Percentiles rank a stretch among this genome's conserved stretches.
Evolutionary conservation across 2,113 vertebrate genomes (phyloP).

Genomic region (Callocephalon fimbriatum): DNA sequence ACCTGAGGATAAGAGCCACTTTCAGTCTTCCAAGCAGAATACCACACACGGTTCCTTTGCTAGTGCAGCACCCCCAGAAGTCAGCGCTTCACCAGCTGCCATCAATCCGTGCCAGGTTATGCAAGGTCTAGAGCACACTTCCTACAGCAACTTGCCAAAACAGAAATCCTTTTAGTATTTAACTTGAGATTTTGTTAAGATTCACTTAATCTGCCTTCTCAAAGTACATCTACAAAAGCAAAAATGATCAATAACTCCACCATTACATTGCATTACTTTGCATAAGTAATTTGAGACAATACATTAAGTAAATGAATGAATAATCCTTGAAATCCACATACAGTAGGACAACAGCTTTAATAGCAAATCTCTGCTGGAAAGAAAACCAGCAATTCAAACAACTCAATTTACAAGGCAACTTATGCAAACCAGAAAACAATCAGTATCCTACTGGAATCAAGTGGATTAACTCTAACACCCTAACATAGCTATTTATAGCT

Average conservation of each 20-base stretch:
- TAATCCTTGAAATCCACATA: slow-evolving; percentile 33
- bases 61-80: neutral
- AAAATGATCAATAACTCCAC: slow-evolving; percentile 38
- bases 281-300: slow-evolving; percentile 29
- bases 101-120: neutral
- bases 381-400: neutral
- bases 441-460: neutral
- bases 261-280: slow-evolving; percentile 52
- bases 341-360: neutral
- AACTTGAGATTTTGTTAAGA: slow-evolving; percentile 20
- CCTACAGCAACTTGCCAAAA: neutral
- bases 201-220: slow-evolving; percentile 29
- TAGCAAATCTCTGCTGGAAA: neutral
- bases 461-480: slow-evolving; percentile 23
- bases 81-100: neutral
- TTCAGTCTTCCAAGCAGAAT: neutral
- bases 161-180: slow-evolving; percentile 18
- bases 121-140: slow-evolving; percentile 2
- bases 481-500: neutral
- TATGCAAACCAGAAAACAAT: neutral
- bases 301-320: slow-evolving; percentile 36
- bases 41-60: neutral
- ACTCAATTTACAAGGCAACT: neutral
- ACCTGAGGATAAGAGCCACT: neutral
- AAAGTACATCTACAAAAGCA: neutral